Conservation (phyloP, 2,113 vertebrate species). For the Struthidea cinerea region DNA sequence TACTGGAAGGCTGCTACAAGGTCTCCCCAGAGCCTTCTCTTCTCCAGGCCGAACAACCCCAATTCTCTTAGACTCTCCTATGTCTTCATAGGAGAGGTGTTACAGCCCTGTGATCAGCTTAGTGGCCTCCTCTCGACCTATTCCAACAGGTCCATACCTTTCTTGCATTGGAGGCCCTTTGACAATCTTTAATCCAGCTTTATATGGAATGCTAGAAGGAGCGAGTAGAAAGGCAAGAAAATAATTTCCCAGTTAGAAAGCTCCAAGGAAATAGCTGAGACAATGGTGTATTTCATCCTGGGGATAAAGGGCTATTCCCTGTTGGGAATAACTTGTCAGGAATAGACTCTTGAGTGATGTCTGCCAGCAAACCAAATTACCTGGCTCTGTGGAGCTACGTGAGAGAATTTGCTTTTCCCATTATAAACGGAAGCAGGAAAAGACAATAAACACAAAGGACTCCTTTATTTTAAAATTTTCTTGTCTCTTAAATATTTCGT, state of each 20-base stretch:
- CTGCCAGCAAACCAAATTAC: background rate
- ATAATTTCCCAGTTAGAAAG: background rate
- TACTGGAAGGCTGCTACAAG: background rate
- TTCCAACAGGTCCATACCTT: background rate
- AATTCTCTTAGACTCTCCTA: background rate
- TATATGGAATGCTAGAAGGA: background rate
- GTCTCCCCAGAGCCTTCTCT: background rate
- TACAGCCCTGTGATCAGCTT: background rate
- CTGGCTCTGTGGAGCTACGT: background rate
- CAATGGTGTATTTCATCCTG: background rate
- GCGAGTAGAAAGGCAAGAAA: background rate
- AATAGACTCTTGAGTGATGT: background rate
- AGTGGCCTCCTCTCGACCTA: background rate
- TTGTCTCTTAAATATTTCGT: background rate
- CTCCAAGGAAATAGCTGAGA: background rate
- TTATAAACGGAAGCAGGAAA: background rate
- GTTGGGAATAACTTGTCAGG: background rate
- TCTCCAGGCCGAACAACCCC: background rate
- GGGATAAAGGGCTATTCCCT: background rate
- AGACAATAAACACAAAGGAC: background rate
- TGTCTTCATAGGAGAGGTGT: background rate
- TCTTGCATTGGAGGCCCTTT: background rate
- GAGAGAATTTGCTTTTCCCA: background rate
- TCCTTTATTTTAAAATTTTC: background rate
- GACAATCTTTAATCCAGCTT: background rate